Base-by-base conservation (phyloP, 2,888 invertebrate species). In the Spicauda simplicius region DNA sequence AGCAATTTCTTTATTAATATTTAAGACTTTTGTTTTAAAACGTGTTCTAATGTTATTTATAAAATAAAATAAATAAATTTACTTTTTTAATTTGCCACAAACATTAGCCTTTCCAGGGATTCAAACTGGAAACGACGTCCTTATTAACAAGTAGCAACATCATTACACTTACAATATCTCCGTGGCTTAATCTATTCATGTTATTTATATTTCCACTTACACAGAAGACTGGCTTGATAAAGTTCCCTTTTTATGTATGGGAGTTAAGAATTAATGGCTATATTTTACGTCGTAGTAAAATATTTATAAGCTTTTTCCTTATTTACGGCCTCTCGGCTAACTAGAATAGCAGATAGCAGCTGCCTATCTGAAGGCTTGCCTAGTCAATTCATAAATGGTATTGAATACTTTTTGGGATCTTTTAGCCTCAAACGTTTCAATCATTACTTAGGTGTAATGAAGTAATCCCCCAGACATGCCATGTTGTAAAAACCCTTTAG, bases 211-310 rank as follows among this genome's bases (percentile, higher is more conserved):
- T 41, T 41, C 14, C 14, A 41, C 41, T 41, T 14, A 41, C 41
- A 41, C 41, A 41, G 41, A 41, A 41, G 41, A 41, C 53, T 20
- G 53, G 12, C 20, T 53, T 53, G 18, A 53, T 53, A 53, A 53
- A 19, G 53, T 53, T 53, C 53, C 18, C 19, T 53, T 53, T 53
- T 53, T 41, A 41, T 41, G 41, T 41, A 41, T 41, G 41, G 41
- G 14, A 41, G 12, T 41, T 41, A 14, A 14, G 41, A 14, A 11
- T 41, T 41, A 41, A 41, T 41, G 41, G 41, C 41, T 41, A 41
- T 41, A 41, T 41, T 41, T 41, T 41, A 14, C 41, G 12, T 41
- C 14, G 12, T 14, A 41, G 41, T 41, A 41, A 41, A 41, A 41
- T 41, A 41, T 41, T 41, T 41, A 41, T 14, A 41, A 41, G 41